These are phyloP conservation scores for Ormyrus rosae DNA, from an alignment of 2,888 invertebrate species.

Conservation along the genomic window DNA sequence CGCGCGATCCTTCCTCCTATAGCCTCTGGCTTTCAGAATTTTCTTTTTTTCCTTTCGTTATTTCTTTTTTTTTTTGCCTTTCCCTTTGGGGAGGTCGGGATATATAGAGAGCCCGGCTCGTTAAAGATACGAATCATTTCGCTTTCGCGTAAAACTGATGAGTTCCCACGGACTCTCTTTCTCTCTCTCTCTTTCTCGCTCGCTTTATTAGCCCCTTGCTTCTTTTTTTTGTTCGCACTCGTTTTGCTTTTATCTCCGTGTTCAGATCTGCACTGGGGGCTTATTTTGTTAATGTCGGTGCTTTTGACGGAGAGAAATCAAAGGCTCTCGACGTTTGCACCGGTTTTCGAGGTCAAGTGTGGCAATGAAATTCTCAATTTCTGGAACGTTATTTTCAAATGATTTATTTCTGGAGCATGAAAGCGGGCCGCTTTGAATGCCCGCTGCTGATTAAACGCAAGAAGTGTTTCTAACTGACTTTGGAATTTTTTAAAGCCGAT, in stretches of 20 bases:
- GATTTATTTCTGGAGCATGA: too few relatives aligned
- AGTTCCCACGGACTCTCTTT: slow-evolving; percentile 27
- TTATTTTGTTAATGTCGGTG: too few relatives aligned
- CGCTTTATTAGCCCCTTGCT: slow-evolving; percentile 18
- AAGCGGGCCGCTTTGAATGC: too few relatives aligned
- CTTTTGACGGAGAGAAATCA: too few relatives aligned
- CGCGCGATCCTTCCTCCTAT: background rate
- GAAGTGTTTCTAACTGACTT: too few relatives aligned
- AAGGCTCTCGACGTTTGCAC: too few relatives aligned
- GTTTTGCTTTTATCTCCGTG: slow-evolving; percentile 7
- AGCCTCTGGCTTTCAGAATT: slow-evolving; percentile 2
- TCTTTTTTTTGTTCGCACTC: background rate
- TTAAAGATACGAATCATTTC: slow-evolving; percentile 50
- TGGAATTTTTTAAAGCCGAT: too few relatives aligned
- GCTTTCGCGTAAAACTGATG: slow-evolving; percentile 49
- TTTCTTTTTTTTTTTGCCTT: slow-evolving; percentile 19
- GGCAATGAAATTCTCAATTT: too few relatives aligned
- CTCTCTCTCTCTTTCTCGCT: slow-evolving; percentile 6
- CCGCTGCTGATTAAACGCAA: too few relatives aligned
- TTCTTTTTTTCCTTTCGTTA: background rate
- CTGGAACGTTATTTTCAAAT: too few relatives aligned
- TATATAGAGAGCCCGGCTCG: slow-evolving; percentile 25
- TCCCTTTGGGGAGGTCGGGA: background rate
- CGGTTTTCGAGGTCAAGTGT: too few relatives aligned
- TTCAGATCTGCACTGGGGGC: background rate